phyloP scores from a whole-genome alignment of 2,113 vertebrate genomes.

The Carettochelys insculpta region DNA sequence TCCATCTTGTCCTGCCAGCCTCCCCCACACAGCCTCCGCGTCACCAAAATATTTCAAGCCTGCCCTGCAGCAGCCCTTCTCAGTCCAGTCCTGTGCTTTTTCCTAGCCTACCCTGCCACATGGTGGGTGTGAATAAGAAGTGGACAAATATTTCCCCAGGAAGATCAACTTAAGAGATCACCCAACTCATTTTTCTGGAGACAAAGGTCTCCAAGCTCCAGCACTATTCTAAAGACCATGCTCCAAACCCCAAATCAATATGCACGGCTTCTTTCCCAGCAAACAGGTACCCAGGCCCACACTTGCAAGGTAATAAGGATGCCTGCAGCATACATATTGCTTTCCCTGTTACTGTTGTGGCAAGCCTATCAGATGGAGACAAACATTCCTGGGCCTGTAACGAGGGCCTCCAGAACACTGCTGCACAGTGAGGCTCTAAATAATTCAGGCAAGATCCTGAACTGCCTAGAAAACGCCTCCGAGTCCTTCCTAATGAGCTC shows the following conservation, averaged over 20 bases:
- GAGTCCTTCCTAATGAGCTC: slow-evolving; percentile 37
- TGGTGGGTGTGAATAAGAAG: background rate
- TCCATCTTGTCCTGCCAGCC: background rate
- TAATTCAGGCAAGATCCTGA: slow-evolving; percentile 34
- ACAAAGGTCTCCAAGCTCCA: background rate
- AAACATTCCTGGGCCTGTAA: background rate
- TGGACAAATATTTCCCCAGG: background rate
- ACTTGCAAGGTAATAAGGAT: background rate
- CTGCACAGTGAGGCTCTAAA: background rate
- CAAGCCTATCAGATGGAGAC: background rate
- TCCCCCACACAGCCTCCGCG: background rate
- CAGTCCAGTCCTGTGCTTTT: background rate
- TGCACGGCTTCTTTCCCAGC: rapidly evolving
- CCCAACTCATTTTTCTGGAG: background rate
- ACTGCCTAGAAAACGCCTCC: slow-evolving; percentile 42
- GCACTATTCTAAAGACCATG: background rate
- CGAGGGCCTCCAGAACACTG: background rate
- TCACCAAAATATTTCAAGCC: background rate
- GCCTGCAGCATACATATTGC: background rate
- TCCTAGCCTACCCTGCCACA: background rate
- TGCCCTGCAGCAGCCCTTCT: background rate
- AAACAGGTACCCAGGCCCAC: background rate
- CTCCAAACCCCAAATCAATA: background rate
- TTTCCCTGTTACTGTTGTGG: background rate
- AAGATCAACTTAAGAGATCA: background rate